Base-by-base conservation (phyloP, 2,113 vertebrate genomes). In the Pelmatolapia mariae region DNA sequence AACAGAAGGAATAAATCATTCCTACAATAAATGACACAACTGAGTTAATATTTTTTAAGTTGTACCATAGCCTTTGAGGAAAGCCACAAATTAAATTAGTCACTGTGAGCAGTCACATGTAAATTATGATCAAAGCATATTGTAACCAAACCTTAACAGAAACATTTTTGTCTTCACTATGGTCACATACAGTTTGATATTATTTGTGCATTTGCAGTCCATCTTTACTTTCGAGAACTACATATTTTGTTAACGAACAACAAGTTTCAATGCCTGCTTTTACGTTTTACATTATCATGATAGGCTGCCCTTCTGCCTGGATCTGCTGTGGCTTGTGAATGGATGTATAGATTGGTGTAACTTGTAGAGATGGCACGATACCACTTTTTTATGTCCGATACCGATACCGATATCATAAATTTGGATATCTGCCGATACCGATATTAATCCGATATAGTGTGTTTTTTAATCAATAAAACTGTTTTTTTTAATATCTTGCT, bases 101-200 rank as follows among this genome's bases (percentile, higher is more conserved):
- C 13, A 5, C 4, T 33, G 7, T 78, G 1, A 52, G 73, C 45
- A 78, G 40, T 47, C 73, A 19, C 10, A 0, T n/a, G 45, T 33
- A 78, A 78, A 52, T 78, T 52, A 13, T 52, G 45, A 52, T 52
- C 18, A 29, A 26, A 76, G 24, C 43, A 19, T 47, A 68, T 82
- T 54, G 68, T 59, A 63, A 38, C 13, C 36, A 45, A 53, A 22
- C 7, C 50, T 26, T 1, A 18, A 76, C 10, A 88, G 22, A 40
- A 24, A 38, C 1, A 2, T 40, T 5, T 43, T 43, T 43, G 3
- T 71, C 38, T 43, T 26, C 47, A 11, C 29, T 53, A n/a, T 78
- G 5, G 22, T 86, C 10, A 45, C 18, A 80, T 12, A 26, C 66
- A 26, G n/a, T 71, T 4, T 81, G 15, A 81, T 45, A 45, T 26